Evolutionary conservation across 2,888 invertebrate species (phyloP), one percentile per base, ranked within the genome.

Genomic region (Ophraella communa): DNA sequence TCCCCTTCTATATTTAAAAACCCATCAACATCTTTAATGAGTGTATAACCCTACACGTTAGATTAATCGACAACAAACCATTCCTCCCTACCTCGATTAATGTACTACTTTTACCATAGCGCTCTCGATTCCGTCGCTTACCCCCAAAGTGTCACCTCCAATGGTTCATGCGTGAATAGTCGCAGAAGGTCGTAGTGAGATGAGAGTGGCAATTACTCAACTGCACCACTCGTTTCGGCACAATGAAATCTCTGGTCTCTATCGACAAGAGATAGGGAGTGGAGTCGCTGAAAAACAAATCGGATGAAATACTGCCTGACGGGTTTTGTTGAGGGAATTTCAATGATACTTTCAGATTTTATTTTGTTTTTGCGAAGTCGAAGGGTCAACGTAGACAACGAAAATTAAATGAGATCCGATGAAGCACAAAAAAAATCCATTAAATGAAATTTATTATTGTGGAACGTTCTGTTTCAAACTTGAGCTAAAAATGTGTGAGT

Each of bases 171-270:
- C 56, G 56, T 56, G 56, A 56, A 56, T 56, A 21, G 56, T 56
- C 45, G 56, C n/a, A 24, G 56, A 45, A 56, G 45, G 56, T 30
- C 20, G 30, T 30, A 20, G 27, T 30, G 45, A 56, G 45, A 44
- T 45, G 47, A 57, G 53, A 63, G 56, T 56, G 54, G 66, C 59
- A 66, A 66, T 66, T 62, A 66, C 59, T 66, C 60, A 64, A 56
- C 66, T 59, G 60, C 66, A 52, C 33, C 33, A 56, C 59, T 63
- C 59, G 58, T 59, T 63, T 56, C 53, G 52, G 49, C 60, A 66
- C 66, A 66, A 66, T 66, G 53, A 60, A 63, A 60, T 52, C 51
- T 62, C 62, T 62, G 55, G 62, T 51, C 55, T 62, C 55, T 56
- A 60, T 63, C 39, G 66, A 62, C 56, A 21, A 53, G 44, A 33